phyloP scores from a whole-genome alignment of 2,888 invertebrate genomes.

The Volucella bombylans region DNA sequence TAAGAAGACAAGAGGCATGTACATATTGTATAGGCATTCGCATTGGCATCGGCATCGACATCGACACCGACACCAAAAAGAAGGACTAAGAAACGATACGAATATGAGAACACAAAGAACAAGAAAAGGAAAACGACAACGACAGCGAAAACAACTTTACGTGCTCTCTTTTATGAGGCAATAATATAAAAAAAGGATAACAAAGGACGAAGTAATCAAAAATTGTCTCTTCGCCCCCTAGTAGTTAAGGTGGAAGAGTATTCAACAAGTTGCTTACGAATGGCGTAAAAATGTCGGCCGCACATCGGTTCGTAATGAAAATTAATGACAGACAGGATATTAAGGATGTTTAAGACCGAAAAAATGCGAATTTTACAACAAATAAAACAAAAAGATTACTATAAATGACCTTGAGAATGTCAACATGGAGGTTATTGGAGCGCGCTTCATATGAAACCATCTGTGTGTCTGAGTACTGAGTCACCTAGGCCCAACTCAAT shows the following conservation, averaged over 20 bases:
- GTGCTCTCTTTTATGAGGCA: conserved; percentile 37
- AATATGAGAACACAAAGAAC: background rate
- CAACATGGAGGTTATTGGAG: conserved; percentile 14
- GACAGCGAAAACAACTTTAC: conserved; percentile 21
- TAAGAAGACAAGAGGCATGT: background rate
- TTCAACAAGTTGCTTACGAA: conserved; percentile 54
- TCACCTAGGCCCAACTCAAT: conserved; percentile 17
- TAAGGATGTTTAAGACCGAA: background rate
- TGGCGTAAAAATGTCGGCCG: background rate
- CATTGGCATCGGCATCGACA: too few relatives aligned
- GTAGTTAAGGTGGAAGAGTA: conserved; percentile 2
- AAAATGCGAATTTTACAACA: conserved; percentile 48
- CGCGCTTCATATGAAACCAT: conserved; percentile 2
- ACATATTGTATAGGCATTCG: too few relatives aligned
- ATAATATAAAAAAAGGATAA: conserved; percentile 35
- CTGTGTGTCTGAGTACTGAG: background rate
- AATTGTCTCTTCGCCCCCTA: background rate
- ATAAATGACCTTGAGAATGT: conserved; percentile 58
- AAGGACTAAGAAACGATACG: too few relatives aligned
- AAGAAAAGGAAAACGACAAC: background rate
- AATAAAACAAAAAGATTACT: conserved; percentile 47
- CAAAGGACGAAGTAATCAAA: conserved; percentile 37
- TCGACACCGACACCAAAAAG: too few relatives aligned
- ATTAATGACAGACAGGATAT: conserved; percentile 60
- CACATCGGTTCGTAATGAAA: conserved; percentile 46